These are phyloP conservation scores for Caenorhabditis japonica DNA, from an alignment of 2,888 invertebrate species.

Conservation along the genomic window DNA sequence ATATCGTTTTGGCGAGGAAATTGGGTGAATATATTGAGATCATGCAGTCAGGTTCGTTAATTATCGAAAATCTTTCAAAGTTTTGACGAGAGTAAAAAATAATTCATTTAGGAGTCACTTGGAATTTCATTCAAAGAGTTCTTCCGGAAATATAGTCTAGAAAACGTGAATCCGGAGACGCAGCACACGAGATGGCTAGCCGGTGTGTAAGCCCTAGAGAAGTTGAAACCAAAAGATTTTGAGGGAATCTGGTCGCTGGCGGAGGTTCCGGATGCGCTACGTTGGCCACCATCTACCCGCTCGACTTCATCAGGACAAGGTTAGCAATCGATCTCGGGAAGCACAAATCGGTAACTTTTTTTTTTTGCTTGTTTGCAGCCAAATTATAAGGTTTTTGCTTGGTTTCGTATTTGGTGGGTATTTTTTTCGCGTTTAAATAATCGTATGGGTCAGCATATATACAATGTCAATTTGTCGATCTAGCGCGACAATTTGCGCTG, in stretches of 20 bases:
- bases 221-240: no score
- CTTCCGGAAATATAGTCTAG: slow-evolving; percentile 68
- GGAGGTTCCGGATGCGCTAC: slow-evolving; percentile 94
- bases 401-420: no score
- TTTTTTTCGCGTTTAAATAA: no score
- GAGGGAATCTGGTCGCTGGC: slow-evolving; percentile 87
- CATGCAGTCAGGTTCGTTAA: slow-evolving; percentile 75
- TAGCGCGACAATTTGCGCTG: no score
- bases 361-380: no score
- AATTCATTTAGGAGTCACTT: slow-evolving; percentile 67
- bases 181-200: slow-evolving; percentile 56
- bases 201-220: slow-evolving; percentile 49
- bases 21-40: slow-evolving; percentile 79
- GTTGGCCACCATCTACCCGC: slow-evolving; percentile 92
- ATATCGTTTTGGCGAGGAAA: slow-evolving; percentile 80
- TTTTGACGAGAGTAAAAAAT: background rate
- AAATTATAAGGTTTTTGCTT: no score
- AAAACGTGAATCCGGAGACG: slow-evolving; percentile 62
- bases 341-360: slow-evolving; percentile 76
- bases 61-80: background rate
- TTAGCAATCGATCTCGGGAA: slow-evolving; percentile 90
- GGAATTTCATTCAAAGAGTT: slow-evolving; percentile 76
- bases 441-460: no score
- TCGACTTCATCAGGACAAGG: slow-evolving; percentile 94
- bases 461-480: no score